Conservation (phyloP, 2,113 vertebrate species). For the Prinia subflava region DNA sequence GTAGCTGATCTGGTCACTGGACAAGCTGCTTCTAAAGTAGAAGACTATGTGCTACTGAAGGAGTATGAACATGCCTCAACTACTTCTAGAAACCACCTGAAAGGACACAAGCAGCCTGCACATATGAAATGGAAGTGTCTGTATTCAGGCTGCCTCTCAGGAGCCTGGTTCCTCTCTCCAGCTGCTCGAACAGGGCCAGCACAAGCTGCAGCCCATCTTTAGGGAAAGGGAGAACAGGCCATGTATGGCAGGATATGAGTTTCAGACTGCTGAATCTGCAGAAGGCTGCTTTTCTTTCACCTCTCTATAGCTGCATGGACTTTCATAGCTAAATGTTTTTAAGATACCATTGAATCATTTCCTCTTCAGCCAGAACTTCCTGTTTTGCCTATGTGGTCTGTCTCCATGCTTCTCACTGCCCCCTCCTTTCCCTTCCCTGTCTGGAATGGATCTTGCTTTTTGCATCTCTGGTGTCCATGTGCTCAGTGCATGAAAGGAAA, state of each 20-base stretch:
- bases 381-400: not conserved
- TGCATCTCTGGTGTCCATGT: not conserved
- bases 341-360: not conserved
- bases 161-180: not conserved
- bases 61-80: accelerated
- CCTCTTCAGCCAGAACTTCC: not conserved
- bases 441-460: not conserved
- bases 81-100: not conserved
- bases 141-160: not conserved
- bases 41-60: accelerated
- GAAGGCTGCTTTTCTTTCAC: not conserved
- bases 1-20: accelerated
- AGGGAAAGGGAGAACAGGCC: not conserved
- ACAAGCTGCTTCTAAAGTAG: not conserved
- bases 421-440: not conserved
- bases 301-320: not conserved
- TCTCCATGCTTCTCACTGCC: not conserved
- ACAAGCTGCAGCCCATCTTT: accelerated
- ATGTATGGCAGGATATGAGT: accelerated
- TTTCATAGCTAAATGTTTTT: not conserved
- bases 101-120: not conserved
- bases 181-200: not conserved
- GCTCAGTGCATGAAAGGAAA: not conserved
- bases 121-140: not conserved
- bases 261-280: not conserved